These are phyloP conservation scores for Lipophrys pholis DNA, from an alignment of 2,113 vertebrate species.

Conservation along the genomic window DNA sequence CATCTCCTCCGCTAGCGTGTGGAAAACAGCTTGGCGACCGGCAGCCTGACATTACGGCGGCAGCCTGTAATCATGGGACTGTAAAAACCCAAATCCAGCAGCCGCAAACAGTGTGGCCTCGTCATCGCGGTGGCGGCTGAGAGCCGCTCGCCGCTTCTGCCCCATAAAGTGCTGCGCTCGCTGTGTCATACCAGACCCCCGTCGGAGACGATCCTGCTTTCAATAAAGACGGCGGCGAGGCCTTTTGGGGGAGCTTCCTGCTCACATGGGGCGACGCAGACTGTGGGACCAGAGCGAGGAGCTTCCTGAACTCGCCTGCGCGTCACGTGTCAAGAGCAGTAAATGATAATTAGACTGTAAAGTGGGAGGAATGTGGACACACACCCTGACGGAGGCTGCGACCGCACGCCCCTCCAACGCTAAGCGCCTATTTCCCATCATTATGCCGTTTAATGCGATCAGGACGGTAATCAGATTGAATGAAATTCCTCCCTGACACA, in stretches of 20 bases:
- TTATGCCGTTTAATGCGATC: slow-evolving; percentile 87
- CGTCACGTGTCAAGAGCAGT: slow-evolving; percentile 10
- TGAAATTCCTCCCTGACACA: slow-evolving; percentile 84
- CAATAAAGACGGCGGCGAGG: slow-evolving; percentile 63
- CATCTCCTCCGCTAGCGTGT: slow-evolving; percentile 76
- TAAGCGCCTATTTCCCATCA: slow-evolving; percentile 86
- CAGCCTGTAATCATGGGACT: slow-evolving; percentile 84
- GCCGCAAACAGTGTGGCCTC: slow-evolving; percentile 82
- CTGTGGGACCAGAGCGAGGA: no score
- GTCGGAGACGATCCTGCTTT: slow-evolving; percentile 66
- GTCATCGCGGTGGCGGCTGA: slow-evolving; percentile 78
- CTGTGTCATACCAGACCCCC: slow-evolving; percentile 75
- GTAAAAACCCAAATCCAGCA: slow-evolving; percentile 84
- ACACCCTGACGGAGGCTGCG: no score
- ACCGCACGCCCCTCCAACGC: slow-evolving; percentile 72
- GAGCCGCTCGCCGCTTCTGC: slow-evolving; percentile 71
- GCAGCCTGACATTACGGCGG: slow-evolving; percentile 82
- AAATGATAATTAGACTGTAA: slow-evolving; percentile 18
- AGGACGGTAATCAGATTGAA: slow-evolving; percentile 88
- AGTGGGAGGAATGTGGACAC: slow-evolving; percentile 1
- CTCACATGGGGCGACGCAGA: slow-evolving; percentile 38
- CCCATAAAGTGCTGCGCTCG: slow-evolving; percentile 71
- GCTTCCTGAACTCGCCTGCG: no score
- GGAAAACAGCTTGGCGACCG: slow-evolving; percentile 79
- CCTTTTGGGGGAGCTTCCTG: slow-evolving; percentile 41